These are phyloP conservation scores for Rhabdomys dilectus DNA, from an alignment of 2,113 vertebrate genomes.

Conservation along the genomic window DNA sequence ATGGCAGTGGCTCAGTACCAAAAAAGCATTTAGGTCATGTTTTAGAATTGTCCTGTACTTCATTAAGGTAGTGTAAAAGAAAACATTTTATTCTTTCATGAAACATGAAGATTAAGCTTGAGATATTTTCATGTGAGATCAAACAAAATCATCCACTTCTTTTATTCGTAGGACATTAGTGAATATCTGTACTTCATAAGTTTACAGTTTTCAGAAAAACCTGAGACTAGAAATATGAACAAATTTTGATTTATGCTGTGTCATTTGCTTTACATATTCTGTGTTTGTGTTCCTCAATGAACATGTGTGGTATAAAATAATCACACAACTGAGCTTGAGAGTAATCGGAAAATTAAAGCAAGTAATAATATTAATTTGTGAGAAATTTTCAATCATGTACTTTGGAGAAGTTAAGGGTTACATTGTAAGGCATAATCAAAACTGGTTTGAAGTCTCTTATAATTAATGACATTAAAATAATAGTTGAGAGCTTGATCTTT, in stretches of 20 bases:
- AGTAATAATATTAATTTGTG: neutral
- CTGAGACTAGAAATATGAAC: neutral
- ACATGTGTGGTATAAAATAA: neutral
- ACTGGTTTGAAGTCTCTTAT: neutral
- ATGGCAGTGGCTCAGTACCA: neutral
- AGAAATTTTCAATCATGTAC: neutral
- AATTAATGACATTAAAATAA: neutral
- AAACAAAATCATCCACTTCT: neutral
- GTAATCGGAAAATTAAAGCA: neutral
- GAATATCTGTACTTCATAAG: neutral
- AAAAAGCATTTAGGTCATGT: neutral
- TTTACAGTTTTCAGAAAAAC: neutral
- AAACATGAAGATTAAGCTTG: neutral
- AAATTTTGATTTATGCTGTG: neutral
- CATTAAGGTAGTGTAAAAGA: neutral
- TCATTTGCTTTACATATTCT: neutral
- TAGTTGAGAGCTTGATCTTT: neutral
- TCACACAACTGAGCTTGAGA: neutral
- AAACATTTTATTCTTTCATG: neutral
- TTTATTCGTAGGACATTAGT: neutral
- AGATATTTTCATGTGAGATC: neutral
- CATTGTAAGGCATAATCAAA: neutral
- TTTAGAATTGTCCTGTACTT: neutral
- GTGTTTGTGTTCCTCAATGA: neutral
- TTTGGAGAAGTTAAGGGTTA: neutral